These are phyloP conservation scores for Patagioenas fasciata DNA, from an alignment of 2,113 vertebrate species.

Conservation along the genomic window DNA sequence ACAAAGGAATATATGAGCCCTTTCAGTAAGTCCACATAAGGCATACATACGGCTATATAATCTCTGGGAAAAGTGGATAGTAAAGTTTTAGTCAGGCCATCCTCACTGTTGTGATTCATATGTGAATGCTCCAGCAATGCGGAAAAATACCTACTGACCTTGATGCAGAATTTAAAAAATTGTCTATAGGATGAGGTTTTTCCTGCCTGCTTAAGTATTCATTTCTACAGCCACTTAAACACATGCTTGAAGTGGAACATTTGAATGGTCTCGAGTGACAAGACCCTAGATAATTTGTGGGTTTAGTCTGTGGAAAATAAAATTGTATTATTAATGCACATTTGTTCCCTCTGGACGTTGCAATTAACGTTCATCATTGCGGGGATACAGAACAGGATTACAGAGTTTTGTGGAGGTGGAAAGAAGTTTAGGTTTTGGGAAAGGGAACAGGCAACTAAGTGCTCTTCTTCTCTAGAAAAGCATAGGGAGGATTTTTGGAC, in stretches of 20 bases:
- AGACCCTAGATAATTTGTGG: not conserved
- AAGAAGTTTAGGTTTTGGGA: not conserved
- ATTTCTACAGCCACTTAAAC: not conserved
- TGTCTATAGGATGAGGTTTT: not conserved
- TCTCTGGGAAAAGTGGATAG: not conserved
- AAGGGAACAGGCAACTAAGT: not conserved
- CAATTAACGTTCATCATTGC: not conserved
- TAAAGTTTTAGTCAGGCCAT: not conserved
- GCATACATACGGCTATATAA: not conserved
- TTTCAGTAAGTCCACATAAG: not conserved
- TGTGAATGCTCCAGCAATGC: not conserved
- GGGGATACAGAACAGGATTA: not conserved
- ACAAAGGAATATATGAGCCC: not conserved
- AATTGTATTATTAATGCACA: not conserved
- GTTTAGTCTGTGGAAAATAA: not conserved
- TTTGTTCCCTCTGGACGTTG: not conserved
- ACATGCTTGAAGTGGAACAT: not conserved
- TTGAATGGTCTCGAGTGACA: not conserved
- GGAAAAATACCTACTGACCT: slow-evolving; percentile 1
- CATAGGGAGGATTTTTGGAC: not conserved
- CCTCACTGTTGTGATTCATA: not conserved
- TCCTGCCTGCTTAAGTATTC: not conserved
- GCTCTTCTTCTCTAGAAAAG: not conserved
- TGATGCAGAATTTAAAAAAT: not conserved
- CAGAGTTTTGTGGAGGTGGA: not conserved